Base-by-base conservation (phyloP, 2,113 vertebrate species). In the Fulica atra region DNA sequence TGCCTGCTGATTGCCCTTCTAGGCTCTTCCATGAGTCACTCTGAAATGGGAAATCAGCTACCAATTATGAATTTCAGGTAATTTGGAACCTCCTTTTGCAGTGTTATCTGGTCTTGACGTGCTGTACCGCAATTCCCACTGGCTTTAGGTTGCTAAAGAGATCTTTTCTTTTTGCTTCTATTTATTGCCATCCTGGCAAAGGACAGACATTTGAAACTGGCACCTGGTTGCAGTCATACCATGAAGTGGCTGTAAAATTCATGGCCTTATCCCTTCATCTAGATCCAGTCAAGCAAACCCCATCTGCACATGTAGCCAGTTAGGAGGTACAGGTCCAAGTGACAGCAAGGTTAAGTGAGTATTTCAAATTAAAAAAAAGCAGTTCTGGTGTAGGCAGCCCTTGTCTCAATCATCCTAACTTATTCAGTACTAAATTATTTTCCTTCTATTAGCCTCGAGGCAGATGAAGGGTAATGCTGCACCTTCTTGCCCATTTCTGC, bases 351-450 rank as follows among this genome's bases (percentile, higher is more conserved):
- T 74, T 85, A 85, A 92, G 48, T 35, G 35, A 53, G 8, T 50
- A 29, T 61, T 80, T 65, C 31, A 86, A 93, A 88, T 86, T 65
- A 73, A 91, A 94, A 87, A 87, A 90, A 81, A 88, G 76, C 79
- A 81, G 44, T 70, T 70, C 71, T 25, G 8, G 3, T 38, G 31
- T 12, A 70, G 68, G 68, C 82, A 88, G 51, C 15, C 19, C 13
- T 77, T 18, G 13, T 54, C 36, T 44, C 63, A 69, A 1, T 23
- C 54, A 65, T 48, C 24, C 25, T 46, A 46, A 65, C 25, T 73
- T 77, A 50, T 23, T 92, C 74, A 23, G 24, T 72, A 61, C 78
- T 56, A 64, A 94, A 69, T 68, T 77, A 35, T 72, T 83, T 92
- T 93, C 64, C 38, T 81, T 17, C 38, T 4, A 1, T 56, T 81